Base-by-base conservation (phyloP, 2,113 vertebrate species). In the Lasiurus borealis region DNA sequence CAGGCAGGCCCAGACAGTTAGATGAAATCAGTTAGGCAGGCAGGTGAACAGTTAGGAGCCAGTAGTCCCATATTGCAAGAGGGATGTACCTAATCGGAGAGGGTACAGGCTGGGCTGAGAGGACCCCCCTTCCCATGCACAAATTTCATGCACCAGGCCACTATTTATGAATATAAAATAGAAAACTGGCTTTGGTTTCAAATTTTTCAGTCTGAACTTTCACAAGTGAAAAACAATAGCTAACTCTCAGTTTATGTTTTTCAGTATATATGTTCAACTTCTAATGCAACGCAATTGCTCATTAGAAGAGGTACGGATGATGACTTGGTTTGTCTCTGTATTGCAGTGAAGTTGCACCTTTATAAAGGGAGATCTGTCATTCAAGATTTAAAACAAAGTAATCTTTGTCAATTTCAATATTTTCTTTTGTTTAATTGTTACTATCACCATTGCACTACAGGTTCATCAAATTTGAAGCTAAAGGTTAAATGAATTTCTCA, bases 401-500 rank as follows among this genome's bases (percentile, higher is more conserved):
- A 98, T 96, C 81, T 97, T 96, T 97, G 96, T 97, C 90, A 95
- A 92, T 96, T 97, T 95, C 85, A 96, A 86, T 97, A 96, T 96
- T 97, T 98, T 68, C 54, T 69, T 80, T 95, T 90, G 64, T 93
- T 98, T 98, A 97, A 96, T 97, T 97, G 82, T 96, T 97, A 95
- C 88, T 97, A 95, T 97, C 97, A 96, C 64, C 82, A 40, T 93
- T 80, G 97, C 94, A 97, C 93, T 82, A 85, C 89, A 94, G 86
- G 77, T 97, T 93, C 91, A 93, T 97, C 93, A 97, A 91, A 97
- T 66, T 94, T 96, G 96, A 98, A 97, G 95, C 52, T 97, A 98
- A 98, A 98, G 92, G 88, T 97, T 97, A 98, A 98, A 97, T 94
- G 40, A 89, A 95, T 97, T 98, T 97, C 84, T 96, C 82, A 95